Conservation (phyloP, 2,888 invertebrate species). For the Tyria jacobaeae region DNA sequence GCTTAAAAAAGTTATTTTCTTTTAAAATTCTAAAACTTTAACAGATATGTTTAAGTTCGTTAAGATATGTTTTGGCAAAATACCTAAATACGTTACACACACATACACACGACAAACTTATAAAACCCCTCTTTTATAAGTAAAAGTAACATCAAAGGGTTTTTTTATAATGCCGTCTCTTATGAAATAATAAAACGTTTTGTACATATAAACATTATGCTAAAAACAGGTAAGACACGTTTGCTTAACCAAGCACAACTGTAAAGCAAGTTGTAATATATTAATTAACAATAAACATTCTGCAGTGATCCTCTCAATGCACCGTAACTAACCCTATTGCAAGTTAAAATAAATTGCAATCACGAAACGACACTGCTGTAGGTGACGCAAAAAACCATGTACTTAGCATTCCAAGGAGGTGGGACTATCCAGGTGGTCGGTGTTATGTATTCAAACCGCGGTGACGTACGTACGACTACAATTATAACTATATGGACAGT, state of each 20-base stretch:
- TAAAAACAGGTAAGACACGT: not conserved
- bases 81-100: too few relatives aligned
- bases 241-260: not conserved
- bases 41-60: too few relatives aligned
- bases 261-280: constrained; percentile 9
- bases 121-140: not conserved
- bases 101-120: too few relatives aligned
- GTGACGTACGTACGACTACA: constrained; percentile 35
- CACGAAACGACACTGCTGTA: constrained; percentile 52
- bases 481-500: constrained; percentile 54
- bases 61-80: too few relatives aligned
- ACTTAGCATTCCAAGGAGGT: constrained; percentile 50
- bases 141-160: too few relatives aligned
- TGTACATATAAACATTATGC: too few relatives aligned
- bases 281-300: constrained; percentile 21
- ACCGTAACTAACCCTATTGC: constrained; percentile 43
- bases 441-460: constrained; percentile 43
- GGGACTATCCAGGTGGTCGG: constrained; percentile 57
- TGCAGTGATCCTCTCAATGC: constrained; percentile 19
- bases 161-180: too few relatives aligned
- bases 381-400: constrained; percentile 60
- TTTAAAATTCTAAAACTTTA: too few relatives aligned
- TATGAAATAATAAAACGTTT: too few relatives aligned
- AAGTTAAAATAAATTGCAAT: constrained; percentile 49
- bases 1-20: too few relatives aligned